These are phyloP conservation scores for Auanema freiburgensis DNA, from an alignment of 2,888 invertebrate species.

Conservation along the genomic window DNA sequence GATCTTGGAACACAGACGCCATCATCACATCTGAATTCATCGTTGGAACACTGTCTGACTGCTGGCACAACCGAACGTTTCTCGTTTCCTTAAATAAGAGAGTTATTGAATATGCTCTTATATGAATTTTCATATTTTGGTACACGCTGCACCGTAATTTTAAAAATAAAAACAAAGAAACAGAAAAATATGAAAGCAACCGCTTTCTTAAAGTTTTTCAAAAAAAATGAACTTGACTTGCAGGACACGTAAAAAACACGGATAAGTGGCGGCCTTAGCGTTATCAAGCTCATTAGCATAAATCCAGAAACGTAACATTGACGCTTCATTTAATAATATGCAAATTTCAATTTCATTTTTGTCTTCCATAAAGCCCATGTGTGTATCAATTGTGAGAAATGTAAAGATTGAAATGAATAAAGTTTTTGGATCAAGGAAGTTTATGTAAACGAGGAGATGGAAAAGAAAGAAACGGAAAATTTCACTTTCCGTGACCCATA, in stretches of 20 bases:
- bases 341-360: not conserved
- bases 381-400: not conserved
- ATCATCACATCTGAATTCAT: conserved; percentile 38
- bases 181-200: too few species aligned
- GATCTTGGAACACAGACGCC: conserved; percentile 82
- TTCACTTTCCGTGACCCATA: conserved; percentile 7
- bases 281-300: too few species aligned
- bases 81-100: conserved; percentile 17
- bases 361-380: too few species aligned
- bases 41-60: conserved; percentile 24
- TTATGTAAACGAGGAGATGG: too few species aligned
- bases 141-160: not conserved
- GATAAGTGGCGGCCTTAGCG: too few species aligned
- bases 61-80: conserved; percentile 47
- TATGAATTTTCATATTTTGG: conserved; percentile 11
- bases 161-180: not conserved
- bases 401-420: not conserved
- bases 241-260: too few species aligned
- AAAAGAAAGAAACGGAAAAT: not conserved
- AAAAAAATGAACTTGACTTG: too few species aligned
- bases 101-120: too few species aligned
- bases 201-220: too few species aligned
- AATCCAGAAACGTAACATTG: not conserved
- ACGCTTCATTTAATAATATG: not conserved
- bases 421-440: too few species aligned